Evolutionary conservation across 2,888 invertebrate genomes (phyloP).

Genomic region (Homarus gammarus): DNA sequence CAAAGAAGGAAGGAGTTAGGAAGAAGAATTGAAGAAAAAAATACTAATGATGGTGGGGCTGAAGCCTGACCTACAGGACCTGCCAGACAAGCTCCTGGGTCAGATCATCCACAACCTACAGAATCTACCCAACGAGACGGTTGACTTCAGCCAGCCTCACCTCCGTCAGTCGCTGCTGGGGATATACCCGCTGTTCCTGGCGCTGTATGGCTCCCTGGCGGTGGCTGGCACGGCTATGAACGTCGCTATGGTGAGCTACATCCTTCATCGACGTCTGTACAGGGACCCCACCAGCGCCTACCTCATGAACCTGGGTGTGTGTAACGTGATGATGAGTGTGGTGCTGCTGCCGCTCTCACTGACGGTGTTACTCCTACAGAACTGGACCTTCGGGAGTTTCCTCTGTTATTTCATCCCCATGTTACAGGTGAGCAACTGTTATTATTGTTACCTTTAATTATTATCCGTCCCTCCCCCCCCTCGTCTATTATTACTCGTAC

Average conservation of each 20-base stretch:
- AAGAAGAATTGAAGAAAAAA: not conserved
- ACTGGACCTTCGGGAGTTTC: slow-evolving; percentile 87
- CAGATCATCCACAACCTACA: slow-evolving; percentile 79
- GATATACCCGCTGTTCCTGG: slow-evolving; percentile 78
- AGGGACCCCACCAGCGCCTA: slow-evolving; percentile 85
- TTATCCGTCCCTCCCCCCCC: no score
- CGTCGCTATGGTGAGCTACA: slow-evolving; percentile 81
- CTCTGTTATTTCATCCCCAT: slow-evolving; percentile 87
- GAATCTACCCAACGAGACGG: slow-evolving; percentile 79
- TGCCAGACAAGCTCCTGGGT: slow-evolving; percentile 78
- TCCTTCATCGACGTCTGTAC: slow-evolving; percentile 81
- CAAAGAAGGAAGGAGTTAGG: no score
- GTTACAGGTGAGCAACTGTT: slow-evolving; percentile 85
- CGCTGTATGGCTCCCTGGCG: slow-evolving; percentile 83
- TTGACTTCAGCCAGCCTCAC: slow-evolving; percentile 83
- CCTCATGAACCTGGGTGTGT: slow-evolving; percentile 84
- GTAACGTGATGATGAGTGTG: slow-evolving; percentile 83
- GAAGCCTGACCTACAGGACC: slow-evolving; percentile 71
- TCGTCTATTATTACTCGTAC: not conserved
- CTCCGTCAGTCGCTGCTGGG: slow-evolving; percentile 81
- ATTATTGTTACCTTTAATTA: not conserved
- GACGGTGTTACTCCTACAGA: slow-evolving; percentile 85
- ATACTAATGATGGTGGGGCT: slow-evolving; percentile 20
- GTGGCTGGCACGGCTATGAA: slow-evolving; percentile 83
- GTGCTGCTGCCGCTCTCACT: slow-evolving; percentile 85